These are phyloP conservation scores for Eumaeus atala DNA, from an alignment of 1,140 invertebrate species.

Conservation along the genomic window DNA sequence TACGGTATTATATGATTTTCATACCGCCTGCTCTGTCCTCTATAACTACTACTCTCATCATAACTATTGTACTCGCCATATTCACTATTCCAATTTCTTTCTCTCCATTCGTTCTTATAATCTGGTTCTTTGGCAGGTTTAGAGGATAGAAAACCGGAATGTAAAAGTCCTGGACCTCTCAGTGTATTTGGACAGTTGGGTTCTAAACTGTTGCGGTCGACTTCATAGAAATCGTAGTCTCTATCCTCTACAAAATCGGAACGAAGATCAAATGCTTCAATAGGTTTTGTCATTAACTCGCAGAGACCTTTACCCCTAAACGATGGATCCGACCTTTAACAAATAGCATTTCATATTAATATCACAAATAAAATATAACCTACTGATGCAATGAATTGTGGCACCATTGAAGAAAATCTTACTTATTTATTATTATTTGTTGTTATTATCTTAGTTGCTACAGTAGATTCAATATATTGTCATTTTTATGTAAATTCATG, in stretches of 20 bases:
- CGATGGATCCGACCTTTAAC: constrained; percentile 76
- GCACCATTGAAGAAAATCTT: too few species aligned
- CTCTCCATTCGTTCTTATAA: constrained; percentile 32
- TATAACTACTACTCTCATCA: constrained; percentile 36
- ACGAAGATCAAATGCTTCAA: constrained; percentile 77
- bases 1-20: constrained; percentile 61
- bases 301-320: constrained; percentile 80
- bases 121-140: constrained; percentile 35
- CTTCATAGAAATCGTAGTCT: constrained; percentile 85
- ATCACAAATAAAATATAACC: not conserved
- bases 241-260: constrained; percentile 79
- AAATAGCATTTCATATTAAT: constrained; percentile 10
- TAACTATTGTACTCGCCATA: constrained; percentile 30
- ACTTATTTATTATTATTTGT: too few species aligned
- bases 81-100: constrained; percentile 22
- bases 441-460: too few species aligned
- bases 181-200: constrained; percentile 57
- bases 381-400: too few species aligned
- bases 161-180: constrained; percentile 48
- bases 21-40: constrained; percentile 39
- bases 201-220: constrained; percentile 77
- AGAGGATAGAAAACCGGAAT: constrained; percentile 58
- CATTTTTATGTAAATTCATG: too few species aligned
- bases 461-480: too few species aligned
- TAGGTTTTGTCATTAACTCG: constrained; percentile 81